Evolutionary conservation across 1,140 invertebrate genomes (phyloP).

Genomic region (Drosophila cardini): DNA sequence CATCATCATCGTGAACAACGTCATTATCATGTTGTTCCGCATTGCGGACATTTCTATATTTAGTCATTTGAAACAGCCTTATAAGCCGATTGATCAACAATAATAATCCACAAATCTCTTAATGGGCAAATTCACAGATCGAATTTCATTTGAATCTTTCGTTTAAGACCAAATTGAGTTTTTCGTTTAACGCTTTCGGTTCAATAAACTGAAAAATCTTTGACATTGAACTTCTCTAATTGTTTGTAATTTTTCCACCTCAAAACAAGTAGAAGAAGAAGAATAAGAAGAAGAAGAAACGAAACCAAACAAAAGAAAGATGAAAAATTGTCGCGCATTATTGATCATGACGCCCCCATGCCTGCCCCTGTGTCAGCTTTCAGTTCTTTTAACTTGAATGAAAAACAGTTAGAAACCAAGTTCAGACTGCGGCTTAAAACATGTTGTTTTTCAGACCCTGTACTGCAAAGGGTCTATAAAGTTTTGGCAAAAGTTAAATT

Average conservation of each 20-base stretch:
- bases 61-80: slow-evolving; percentile 28
- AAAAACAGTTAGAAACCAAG: slow-evolving; percentile 25
- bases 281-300: background rate
- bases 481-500: too few species aligned
- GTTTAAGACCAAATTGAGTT: background rate
- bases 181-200: slow-evolving; percentile 22
- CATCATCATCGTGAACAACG: too few species aligned
- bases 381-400: background rate
- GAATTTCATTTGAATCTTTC: slow-evolving; percentile 35
- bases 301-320: background rate
- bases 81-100: slow-evolving; percentile 43
- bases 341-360: slow-evolving; percentile 9
- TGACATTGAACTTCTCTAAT: slow-evolving; percentile 55
- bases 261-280: background rate
- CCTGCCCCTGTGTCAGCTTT: background rate
- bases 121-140: slow-evolving; percentile 34
- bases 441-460: background rate
- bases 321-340: slow-evolving; percentile 31
- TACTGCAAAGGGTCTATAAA: too few species aligned
- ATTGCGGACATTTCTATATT: slow-evolving; percentile 27
- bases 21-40: slow-evolving; percentile 4
- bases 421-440: background rate
- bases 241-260: slow-evolving; percentile 21
- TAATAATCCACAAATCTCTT: slow-evolving; percentile 40
- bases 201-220: slow-evolving; percentile 53